These are phyloP conservation scores for Oligia strigilis DNA, from an alignment of 2,888 invertebrate species.

Conservation along the genomic window DNA sequence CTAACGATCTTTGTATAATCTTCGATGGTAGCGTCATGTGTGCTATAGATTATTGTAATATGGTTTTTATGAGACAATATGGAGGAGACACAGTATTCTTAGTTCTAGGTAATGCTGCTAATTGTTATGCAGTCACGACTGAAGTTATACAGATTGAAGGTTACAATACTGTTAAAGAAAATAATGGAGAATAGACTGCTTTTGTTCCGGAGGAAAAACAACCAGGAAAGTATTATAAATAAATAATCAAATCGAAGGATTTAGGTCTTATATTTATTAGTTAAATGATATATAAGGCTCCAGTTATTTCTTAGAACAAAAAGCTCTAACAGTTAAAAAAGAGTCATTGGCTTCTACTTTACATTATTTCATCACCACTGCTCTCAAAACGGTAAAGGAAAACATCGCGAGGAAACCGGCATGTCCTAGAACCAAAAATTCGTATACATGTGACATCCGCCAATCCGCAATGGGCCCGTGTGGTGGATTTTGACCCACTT, in stretches of 20 bases:
- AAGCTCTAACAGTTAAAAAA: background rate
- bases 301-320: background rate
- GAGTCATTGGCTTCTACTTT: background rate
- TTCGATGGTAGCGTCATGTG: constrained; percentile 43
- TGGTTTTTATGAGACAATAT: constrained; percentile 38
- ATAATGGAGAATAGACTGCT: background rate
- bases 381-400: no score
- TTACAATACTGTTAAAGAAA: constrained; percentile 12
- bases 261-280: background rate
- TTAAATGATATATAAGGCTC: no score
- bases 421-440: no score
- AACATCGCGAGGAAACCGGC: no score
- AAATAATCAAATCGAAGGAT: constrained; percentile 7
- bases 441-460: no score
- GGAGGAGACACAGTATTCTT: constrained; percentile 44
- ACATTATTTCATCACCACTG: no score
- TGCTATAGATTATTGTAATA: constrained; percentile 24
- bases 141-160: constrained; percentile 21
- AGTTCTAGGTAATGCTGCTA: constrained; percentile 36
- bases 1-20: constrained; percentile 45
- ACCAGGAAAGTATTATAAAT: background rate
- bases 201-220: background rate
- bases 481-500: no score
- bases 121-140: constrained; percentile 46
- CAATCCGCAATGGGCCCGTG: no score